These are phyloP conservation scores for Eupithecia tripunctaria DNA, from an alignment of 2,888 invertebrate species.

Conservation along the genomic window DNA sequence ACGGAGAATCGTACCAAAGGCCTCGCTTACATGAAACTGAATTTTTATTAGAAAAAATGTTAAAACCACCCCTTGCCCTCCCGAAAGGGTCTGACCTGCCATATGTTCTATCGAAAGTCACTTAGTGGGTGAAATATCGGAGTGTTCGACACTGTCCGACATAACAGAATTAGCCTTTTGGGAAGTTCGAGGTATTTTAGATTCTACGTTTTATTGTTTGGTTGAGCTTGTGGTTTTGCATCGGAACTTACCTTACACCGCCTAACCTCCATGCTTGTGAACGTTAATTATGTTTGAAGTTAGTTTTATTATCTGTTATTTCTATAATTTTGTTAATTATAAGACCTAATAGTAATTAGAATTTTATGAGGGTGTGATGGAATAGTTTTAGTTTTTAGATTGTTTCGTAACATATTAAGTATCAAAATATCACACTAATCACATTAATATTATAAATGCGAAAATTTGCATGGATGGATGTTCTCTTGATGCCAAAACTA, in stretches of 20 bases:
- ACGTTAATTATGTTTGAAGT: no score
- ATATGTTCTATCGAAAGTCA: conserved; percentile 79
- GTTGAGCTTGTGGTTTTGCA: not conserved
- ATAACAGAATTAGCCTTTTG: conserved; percentile 44
- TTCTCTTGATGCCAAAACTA: no score
- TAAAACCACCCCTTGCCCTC: conserved; percentile 68
- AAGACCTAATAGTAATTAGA: no score
- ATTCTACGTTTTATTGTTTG: not conserved
- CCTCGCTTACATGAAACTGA: conserved; percentile 54
- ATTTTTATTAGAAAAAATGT: conserved; percentile 71
- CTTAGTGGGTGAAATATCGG: conserved; percentile 65
- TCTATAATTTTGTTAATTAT: no score
- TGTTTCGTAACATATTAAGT: no score
- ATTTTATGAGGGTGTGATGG: no score
- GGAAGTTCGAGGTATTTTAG: conserved; percentile 24
- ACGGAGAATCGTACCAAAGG: conserved; percentile 48
- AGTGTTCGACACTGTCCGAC: conserved; percentile 54
- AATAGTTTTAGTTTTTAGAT: no score
- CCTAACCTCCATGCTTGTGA: no score
- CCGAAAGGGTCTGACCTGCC: conserved; percentile 63
- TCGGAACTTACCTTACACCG: not conserved
- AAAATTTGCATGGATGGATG: no score
- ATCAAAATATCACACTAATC: no score
- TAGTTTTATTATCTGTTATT: no score
- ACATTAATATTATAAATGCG: no score